Evolutionary conservation across 2,797 vertebrate genomes (phyloP).

Genomic region (Gymnoscopelus microlampas): DNA sequence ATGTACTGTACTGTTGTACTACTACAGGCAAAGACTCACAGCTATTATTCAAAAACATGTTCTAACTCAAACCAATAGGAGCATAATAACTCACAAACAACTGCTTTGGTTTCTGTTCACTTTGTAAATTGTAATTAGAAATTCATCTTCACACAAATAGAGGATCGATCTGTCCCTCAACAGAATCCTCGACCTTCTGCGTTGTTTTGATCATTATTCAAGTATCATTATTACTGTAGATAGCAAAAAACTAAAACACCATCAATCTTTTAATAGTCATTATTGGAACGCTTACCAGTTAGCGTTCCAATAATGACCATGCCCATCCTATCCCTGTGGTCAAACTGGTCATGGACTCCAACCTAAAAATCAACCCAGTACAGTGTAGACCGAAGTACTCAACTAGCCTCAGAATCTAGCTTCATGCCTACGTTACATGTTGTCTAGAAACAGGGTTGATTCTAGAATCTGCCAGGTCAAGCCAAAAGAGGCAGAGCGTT

Average conservation of each 20-base stretch:
- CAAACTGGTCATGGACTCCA: constrained; percentile 1
- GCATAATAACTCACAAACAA: background rate
- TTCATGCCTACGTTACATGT: too few relatives aligned
- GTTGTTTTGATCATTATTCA: constrained; percentile 70
- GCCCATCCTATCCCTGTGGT: constrained; percentile 12
- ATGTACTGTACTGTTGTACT: too few relatives aligned
- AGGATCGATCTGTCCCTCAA: constrained; percentile 1
- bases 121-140: constrained; percentile 33
- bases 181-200: constrained; percentile 29
- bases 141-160: constrained; percentile 24
- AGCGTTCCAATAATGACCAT: constrained; percentile 2
- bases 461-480: too few relatives aligned
- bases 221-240: constrained; percentile 55
- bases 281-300: constrained; percentile 4
- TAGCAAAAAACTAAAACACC: constrained; percentile 24
- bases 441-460: too few relatives aligned
- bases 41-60: constrained; percentile 7
- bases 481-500: too few relatives aligned
- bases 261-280: constrained; percentile 20
- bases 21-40: background rate
- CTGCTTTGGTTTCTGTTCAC: constrained; percentile 1
- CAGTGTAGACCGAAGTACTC: background rate
- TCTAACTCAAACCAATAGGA: background rate
- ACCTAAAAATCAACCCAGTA: constrained; percentile 2
- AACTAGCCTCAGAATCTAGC: too few relatives aligned